phyloP scores from a whole-genome alignment of 2,113 vertebrate species.

The Vidua macroura region DNA sequence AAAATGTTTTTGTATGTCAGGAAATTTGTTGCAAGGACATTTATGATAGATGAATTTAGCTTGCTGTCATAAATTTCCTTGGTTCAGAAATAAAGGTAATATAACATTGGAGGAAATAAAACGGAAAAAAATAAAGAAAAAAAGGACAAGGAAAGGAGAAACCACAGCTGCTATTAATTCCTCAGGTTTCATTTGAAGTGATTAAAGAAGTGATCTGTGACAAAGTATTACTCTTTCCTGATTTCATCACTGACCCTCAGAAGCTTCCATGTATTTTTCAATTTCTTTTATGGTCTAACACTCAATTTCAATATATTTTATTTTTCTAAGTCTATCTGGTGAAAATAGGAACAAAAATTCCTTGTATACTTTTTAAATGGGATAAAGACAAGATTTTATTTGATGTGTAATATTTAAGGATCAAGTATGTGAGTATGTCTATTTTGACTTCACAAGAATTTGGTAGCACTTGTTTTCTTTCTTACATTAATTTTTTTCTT shows the following conservation, averaged over 20 bases:
- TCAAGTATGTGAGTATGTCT: background rate
- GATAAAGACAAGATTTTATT: background rate
- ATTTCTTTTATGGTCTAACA: background rate
- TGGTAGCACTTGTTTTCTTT: background rate
- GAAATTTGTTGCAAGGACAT: background rate
- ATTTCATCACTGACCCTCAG: background rate
- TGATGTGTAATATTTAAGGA: background rate
- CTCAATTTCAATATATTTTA: background rate
- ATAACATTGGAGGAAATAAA: background rate
- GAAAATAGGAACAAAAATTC: background rate
- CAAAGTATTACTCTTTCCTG: background rate
- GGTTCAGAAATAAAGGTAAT: background rate
- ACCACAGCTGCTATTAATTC: background rate
- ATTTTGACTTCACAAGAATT: background rate
- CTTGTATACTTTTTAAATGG: background rate
- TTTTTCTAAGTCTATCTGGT: background rate
- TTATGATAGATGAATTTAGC: background rate
- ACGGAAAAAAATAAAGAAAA: background rate
- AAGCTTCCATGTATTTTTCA: background rate
- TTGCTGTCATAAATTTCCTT: background rate
- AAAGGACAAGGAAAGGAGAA: background rate
- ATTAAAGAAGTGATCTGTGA: constrained; percentile 31
- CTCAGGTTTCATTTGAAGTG: constrained; percentile 2
- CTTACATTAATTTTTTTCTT: background rate
- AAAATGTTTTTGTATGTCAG: background rate